Base-by-base conservation (phyloP, 2,113 vertebrate species). In the Lagopus leucura region DNA sequence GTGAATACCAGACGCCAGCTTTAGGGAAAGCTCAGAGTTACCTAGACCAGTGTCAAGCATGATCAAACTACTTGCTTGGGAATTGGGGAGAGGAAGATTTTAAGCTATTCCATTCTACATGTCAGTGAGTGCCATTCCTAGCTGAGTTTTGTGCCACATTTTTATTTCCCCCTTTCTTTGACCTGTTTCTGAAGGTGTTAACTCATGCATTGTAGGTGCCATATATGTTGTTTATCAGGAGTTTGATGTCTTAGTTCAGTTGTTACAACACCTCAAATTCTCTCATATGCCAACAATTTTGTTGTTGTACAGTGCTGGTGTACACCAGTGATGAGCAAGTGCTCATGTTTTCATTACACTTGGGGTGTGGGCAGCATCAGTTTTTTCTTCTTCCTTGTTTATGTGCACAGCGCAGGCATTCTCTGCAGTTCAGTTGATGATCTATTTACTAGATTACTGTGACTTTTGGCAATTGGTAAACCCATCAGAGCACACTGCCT, bases 361-460 rank as follows among this genome's bases (percentile, higher is more conserved):
- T 2, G 3, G 77, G 54, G 67, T 89, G 81, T 82, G 82, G 89
- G 73, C 7, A 38, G 57, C 64, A 83, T 64, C 43, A 34, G 1
- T 89, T 95, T 86, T 79, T 86, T 85, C 67, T 58, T 82, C 63
- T 91, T 94, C 89, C 87, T 89, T 83, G 78, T 89, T 94, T 76
- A 89, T 38, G 27, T 75, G 61, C 43, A 48, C 50, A 38, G 0
- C 10, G 28, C 40, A 55, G 38, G 70, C 21, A 10, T 87, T 45
- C 77, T 78, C 36, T 9, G 13, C 63, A 40, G 27, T 65, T 74
- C 28, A 40, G 42, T 12, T 86, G 79, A 34, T 3, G 5, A 3
- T 54, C 0, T 1, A 18, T 88, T 67, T 83, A 55, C 38, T 78
- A 74, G 69, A 63, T 67, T 63, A 24, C 55, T 47, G 21, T 50